Evolutionary conservation across 2,113 vertebrate species (phyloP), one percentile per base, ranked within the genome.

Genomic region (Serilophus lunatus): DNA sequence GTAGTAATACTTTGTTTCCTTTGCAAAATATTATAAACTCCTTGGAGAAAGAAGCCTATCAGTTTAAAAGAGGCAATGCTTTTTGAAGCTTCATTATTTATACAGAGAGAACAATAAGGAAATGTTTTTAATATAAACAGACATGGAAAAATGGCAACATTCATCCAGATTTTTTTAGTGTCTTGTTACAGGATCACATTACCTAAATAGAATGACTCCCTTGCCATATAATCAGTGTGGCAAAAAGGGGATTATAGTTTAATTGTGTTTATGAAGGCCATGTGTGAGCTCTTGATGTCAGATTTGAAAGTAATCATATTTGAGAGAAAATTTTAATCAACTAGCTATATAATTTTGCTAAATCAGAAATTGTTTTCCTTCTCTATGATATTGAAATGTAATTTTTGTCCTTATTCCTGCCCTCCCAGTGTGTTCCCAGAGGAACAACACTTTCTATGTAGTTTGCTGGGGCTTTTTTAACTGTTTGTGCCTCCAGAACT

Each of bases 171-270:
- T 96, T 86, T 94, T 68, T 95, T 79, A 71, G 86, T 85, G 81
- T 97, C 92, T 95, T 88, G 61, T 97, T 92, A 91, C 88, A 88
- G 70, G 93, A 93, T 96, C 83, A 38, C 86, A 53, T 92, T 96
- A 92, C 82, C 91, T 95, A 86, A 91, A 54, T 95, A 83, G 90
- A 91, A 78, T 93, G 93, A 92, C 85, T 82, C 82, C 84, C 28
- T 78, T 10, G 3, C 90, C 88, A 95, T 95, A 61, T 53, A 94
- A 94, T 91, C 90, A 96, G 56, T 88, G 79, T 26, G 20, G 90
- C 56, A 96, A 82, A 96, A 96, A 96, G 86, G 90, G 65, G 76
- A 93, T 83, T 95, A 82, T 56, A 77, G 54, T 86, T 92, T 93
- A 93, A 81, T 96, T 95, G 82, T 97, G 76, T 65, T 95, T 88